These are phyloP conservation scores for Cyclargus thomasi DNA, from an alignment of 1,140 invertebrate species.

Conservation along the genomic window DNA sequence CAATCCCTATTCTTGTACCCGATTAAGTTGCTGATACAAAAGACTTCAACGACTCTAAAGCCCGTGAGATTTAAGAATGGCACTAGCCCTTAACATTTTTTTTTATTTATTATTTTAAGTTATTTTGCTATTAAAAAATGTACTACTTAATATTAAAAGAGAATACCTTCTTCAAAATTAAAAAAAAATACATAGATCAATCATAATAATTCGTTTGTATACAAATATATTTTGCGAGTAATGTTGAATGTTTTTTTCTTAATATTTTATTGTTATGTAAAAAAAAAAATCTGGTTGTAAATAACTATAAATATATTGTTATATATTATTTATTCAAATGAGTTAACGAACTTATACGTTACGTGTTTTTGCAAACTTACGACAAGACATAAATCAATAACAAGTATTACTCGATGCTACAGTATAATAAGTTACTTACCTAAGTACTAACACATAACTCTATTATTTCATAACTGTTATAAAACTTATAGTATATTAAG, in stretches of 20 bases:
- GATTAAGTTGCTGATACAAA: neutral
- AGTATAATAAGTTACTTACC: neutral
- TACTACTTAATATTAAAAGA: no score
- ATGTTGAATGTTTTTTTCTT: neutral
- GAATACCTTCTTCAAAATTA: no score
- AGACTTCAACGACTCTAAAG: neutral
- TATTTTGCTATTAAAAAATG: no score
- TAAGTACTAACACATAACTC: neutral
- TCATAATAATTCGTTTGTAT: no score
- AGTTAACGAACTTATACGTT: neutral
- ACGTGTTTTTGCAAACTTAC: neutral
- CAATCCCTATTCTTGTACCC: neutral
- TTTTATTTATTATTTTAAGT: neutral
- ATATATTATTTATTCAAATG: neutral
- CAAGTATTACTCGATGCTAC: neutral
- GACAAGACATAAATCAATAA: neutral
- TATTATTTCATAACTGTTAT: neutral
- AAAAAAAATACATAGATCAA: no score
- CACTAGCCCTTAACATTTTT: neutral
- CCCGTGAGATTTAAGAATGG: neutral
- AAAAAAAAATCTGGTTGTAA: neutral
- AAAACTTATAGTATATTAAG: neutral
- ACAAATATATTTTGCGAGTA: no score
- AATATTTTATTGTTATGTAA: neutral
- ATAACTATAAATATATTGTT: neutral